phyloP scores from a whole-genome alignment of 2,113 vertebrate genomes.

The Cheirogaleus medius region DNA sequence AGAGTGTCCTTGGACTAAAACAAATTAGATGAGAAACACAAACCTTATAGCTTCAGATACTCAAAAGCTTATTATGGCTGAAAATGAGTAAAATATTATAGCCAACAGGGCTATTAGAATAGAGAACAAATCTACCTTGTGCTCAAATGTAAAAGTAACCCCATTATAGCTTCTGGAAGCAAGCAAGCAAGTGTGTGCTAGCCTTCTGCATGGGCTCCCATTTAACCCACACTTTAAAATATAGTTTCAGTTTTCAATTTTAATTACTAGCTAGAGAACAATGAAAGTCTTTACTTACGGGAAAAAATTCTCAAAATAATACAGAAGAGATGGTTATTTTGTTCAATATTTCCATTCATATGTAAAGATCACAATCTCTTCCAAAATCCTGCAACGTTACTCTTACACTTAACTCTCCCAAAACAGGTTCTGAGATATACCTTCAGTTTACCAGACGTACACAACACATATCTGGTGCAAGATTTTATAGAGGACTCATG shows the following conservation, averaged over 20 bases:
- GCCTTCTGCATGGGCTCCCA: not conserved
- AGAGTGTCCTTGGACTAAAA: conserved; percentile 28
- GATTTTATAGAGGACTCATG: not conserved
- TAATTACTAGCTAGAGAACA: not conserved
- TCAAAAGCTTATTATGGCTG: conserved; percentile 55
- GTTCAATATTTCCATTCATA: not conserved
- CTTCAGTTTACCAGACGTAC: not conserved
- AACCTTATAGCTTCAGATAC: not conserved
- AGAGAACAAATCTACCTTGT: not conserved
- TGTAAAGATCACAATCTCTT: not conserved
- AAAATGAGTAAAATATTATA: conserved; percentile 33
- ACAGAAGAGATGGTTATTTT: not conserved
- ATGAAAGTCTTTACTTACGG: not conserved
- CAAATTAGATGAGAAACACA: conserved; percentile 57
- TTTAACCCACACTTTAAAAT: not conserved
- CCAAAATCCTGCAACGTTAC: not conserved
- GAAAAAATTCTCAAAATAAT: not conserved
- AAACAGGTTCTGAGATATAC: not conserved
- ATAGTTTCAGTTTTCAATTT: not conserved
- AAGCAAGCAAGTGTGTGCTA: not conserved
- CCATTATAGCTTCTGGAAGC: not conserved
- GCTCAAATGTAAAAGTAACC: not conserved
- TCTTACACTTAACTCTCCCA: not conserved
- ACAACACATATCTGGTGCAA: not conserved
- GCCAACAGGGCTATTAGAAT: not conserved